phyloP scores from a whole-genome alignment of 2,888 invertebrate species.

The Dione vanillae region DNA sequence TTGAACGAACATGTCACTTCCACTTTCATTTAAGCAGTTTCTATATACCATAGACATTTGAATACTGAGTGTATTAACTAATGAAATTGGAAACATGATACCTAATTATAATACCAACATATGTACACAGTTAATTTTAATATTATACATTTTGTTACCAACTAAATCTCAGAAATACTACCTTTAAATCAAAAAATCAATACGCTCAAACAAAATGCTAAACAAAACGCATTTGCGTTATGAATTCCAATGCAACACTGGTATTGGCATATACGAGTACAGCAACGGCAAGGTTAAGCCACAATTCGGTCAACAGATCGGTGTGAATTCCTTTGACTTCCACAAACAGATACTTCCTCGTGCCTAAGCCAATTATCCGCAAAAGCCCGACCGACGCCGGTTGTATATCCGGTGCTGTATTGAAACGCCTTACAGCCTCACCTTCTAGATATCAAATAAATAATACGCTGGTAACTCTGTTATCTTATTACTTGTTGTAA shows the following conservation, averaged over 20 bases:
- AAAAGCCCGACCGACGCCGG: slow-evolving; percentile 40
- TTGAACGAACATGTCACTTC: too few species aligned
- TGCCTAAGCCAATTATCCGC: slow-evolving; percentile 45
- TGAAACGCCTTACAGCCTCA: slow-evolving; percentile 36
- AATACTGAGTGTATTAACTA: too few species aligned
- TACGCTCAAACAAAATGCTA: too few species aligned
- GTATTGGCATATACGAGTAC: background rate
- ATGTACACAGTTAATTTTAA: too few species aligned
- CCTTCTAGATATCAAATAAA: slow-evolving; percentile 24
- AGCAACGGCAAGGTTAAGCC: background rate
- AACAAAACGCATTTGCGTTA: background rate
- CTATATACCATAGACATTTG: too few species aligned
- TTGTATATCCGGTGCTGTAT: slow-evolving; percentile 44
- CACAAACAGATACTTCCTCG: slow-evolving; percentile 35
- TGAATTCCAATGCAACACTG: slow-evolving; percentile 8
- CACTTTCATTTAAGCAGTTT: too few species aligned
- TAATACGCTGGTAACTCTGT: background rate
- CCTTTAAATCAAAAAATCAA: too few species aligned
- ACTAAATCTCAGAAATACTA: too few species aligned
- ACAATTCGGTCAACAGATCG: slow-evolving; percentile 12
- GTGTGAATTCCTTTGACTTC: slow-evolving; percentile 26
- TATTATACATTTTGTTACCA: too few species aligned
- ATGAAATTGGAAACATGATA: too few species aligned
- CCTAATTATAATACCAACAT: too few species aligned
- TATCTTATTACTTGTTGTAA: background rate